Evolutionary conservation across 2,797 vertebrate species (phyloP), one percentile per base, ranked within the genome.

Genomic region (Syndactyla subalaris): DNA sequence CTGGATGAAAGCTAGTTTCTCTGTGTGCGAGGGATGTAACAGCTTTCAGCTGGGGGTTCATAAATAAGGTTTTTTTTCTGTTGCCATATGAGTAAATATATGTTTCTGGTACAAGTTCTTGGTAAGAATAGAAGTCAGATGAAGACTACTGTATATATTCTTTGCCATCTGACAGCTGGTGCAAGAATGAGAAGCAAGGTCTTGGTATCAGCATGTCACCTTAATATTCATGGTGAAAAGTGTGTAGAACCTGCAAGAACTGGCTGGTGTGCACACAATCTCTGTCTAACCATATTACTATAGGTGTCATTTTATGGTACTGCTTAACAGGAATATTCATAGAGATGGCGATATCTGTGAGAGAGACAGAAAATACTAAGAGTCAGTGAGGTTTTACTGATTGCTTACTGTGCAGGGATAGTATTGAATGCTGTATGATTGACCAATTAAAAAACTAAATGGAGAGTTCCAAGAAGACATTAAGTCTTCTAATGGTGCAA

Each of bases 261-360:
- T 85, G 49, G 39, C 52, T 91, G 51, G 29, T 79, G 55, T 55
- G 45, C 86, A 39, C 62, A 70, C 48, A 88, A 24, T 61, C 74
- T 94, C 27, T 70, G 62, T 83, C 80, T 76, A 55, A 36, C 3
- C 18, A 6, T 77, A 61, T 87, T 79, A 91, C 51, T 66, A 7
- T 63, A 45, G 29, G 66, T 67, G 58, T 72, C 49, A 30, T 92
- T 90, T 91, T 87, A 52, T 48, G 72, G 34, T 49, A 21, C 18
- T 41, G n/a, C 55, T 79, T 95, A 73, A 81, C 26, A 36, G 85
- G 45, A 71, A 54, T 92, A 92, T 95, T 91, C 80, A 45, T 17
- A 61, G 45, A 77, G 27, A 32, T 8, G 20, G 21, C 45, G 65
- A 0, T 77, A 34, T 85, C 34, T 66, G 76, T 59, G 43, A 79